Evolutionary conservation across 2,888 invertebrate species (phyloP).

Genomic region (Orthosia incerta): DNA sequence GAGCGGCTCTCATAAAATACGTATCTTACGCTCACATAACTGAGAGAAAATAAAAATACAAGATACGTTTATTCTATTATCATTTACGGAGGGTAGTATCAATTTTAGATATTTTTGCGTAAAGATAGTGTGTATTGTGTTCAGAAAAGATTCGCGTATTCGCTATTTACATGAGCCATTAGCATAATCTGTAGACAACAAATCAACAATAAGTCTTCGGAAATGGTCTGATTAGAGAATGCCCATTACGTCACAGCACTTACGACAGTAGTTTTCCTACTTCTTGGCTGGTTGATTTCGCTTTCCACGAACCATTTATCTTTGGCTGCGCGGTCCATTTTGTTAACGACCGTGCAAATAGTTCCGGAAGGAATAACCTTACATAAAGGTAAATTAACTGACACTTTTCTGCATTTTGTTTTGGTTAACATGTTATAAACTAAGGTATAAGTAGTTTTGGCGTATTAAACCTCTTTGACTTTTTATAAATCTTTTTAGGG

Average conservation of each 20-base stretch:
- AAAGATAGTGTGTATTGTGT: constrained; percentile 27
- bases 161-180: constrained; percentile 42
- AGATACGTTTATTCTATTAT: constrained; percentile 48
- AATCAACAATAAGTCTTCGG: constrained; percentile 51
- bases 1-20: constrained; percentile 69
- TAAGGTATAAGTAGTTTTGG: neutral
- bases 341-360: constrained; percentile 84
- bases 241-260: constrained; percentile 70
- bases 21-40: constrained; percentile 51
- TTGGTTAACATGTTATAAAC: constrained; percentile 38
- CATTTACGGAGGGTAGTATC: constrained; percentile 31
- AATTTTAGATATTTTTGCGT: constrained; percentile 35
- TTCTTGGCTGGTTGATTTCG: constrained; percentile 80
- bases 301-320: constrained; percentile 83
- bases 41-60: constrained; percentile 55
- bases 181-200: constrained; percentile 49
- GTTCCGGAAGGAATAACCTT: constrained; percentile 81
- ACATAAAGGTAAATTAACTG: constrained; percentile 73
- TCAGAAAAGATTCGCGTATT: constrained; percentile 19
- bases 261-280: constrained; percentile 75
- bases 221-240: constrained; percentile 68
- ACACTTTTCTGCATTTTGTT: constrained; percentile 67
- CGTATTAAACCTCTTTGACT: neutral
- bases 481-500: neutral
- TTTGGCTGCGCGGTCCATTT: constrained; percentile 82